Percentiles rank a stretch among this genome's conserved stretches.
These are phyloP conservation scores for Pocillopora grandis DNA, from an alignment of 92 coral and sea anemone species.

Conservation along the genomic window DNA sequence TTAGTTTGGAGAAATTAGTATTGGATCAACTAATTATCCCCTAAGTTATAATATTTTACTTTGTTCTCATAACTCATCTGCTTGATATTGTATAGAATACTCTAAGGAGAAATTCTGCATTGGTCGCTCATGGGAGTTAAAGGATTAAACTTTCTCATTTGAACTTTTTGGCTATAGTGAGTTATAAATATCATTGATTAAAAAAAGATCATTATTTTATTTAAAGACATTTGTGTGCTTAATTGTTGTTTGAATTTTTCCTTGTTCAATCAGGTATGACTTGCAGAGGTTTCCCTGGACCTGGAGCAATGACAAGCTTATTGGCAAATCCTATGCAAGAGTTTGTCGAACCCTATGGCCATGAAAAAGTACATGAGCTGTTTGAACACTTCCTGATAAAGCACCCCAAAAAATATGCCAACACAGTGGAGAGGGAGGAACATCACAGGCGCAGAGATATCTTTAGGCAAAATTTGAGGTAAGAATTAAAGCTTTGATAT, in stretches of 20 bases:
- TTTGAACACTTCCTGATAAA: conserved; percentile 80
- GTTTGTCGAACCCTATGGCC: conserved; percentile 78
- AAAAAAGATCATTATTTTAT: too few species aligned
- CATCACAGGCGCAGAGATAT: conserved; percentile 65
- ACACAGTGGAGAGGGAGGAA: conserved; percentile 56
- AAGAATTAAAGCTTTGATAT: neutral
- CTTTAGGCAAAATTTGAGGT: conserved; percentile 96
- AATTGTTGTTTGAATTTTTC: neutral
- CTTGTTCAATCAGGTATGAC: conserved; percentile 59
- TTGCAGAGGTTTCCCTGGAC: conserved; percentile 96
- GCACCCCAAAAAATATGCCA: conserved; percentile 75
- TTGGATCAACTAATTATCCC: too few species aligned
- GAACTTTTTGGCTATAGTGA: too few species aligned
- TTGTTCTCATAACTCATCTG: too few species aligned
- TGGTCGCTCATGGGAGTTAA: too few species aligned
- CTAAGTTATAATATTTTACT: too few species aligned
- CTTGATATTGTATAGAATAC: too few species aligned
- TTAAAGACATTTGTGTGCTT: too few species aligned
- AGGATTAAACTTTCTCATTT: too few species aligned
- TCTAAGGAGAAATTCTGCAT: too few species aligned
- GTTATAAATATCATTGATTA: too few species aligned
- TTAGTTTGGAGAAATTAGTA: too few species aligned
- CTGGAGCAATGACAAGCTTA: conserved; percentile 79
- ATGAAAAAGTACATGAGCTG: conserved; percentile 60
- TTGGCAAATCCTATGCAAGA: conserved; percentile 97